phyloP scores from a whole-genome alignment of 2,888 invertebrate genomes.

The Nesidiocoris tenuis region DNA sequence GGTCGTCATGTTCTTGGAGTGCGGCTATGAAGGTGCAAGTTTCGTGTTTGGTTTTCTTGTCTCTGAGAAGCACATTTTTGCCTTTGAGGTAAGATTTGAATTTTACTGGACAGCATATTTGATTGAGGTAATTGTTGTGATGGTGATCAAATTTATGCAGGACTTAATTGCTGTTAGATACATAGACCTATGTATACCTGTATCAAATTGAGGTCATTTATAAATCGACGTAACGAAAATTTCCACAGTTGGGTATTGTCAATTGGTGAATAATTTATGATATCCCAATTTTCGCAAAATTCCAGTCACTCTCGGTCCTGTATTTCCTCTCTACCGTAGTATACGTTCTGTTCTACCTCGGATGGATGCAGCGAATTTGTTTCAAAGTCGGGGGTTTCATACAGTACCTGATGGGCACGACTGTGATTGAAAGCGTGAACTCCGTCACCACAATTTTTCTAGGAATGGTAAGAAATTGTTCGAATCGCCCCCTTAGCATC shows the following conservation, averaged over 20 bases:
- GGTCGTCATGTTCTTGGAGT: constrained; percentile 75
- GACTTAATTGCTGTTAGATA: too few species aligned
- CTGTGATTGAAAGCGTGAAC: constrained; percentile 91
- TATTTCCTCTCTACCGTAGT: constrained; percentile 92
- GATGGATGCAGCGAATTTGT: constrained; percentile 84
- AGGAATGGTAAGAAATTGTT: constrained; percentile 77
- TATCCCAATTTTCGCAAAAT: constrained; percentile 49
- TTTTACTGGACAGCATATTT: not conserved
- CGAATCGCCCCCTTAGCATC: constrained; percentile 4
- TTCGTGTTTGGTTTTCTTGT: constrained; percentile 82
- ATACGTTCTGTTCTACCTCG: constrained; percentile 84
- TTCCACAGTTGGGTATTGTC: too few species aligned
- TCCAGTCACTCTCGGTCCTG: constrained; percentile 80
- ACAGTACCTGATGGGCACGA: constrained; percentile 73
- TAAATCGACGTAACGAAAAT: too few species aligned
- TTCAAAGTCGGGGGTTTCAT: constrained; percentile 76
- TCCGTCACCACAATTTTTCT: constrained; percentile 92
- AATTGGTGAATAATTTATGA: too few species aligned
- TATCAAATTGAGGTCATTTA: too few species aligned
- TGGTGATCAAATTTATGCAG: too few species aligned
- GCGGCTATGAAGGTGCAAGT: constrained; percentile 73
- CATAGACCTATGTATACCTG: too few species aligned
- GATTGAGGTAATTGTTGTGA: not conserved
- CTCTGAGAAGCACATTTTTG: constrained; percentile 66
- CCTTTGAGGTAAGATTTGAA: constrained; percentile 68